Conservation (phyloP, 1,140 invertebrate species). For the Drosophila kepulauana region DNA sequence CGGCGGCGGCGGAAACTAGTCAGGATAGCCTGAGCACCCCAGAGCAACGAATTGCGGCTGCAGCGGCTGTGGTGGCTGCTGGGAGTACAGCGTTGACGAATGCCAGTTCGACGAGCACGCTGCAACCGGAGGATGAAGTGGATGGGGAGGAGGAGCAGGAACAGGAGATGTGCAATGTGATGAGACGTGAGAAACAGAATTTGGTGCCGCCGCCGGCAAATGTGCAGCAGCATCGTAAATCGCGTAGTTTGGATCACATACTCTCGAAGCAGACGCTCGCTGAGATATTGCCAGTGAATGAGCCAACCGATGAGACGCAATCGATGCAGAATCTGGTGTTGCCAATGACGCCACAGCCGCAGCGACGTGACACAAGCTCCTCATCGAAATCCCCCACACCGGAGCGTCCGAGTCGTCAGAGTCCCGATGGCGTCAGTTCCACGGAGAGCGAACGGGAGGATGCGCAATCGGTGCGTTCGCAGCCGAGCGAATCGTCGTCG, state of each 20-base stretch:
- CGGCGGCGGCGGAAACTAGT: slow-evolving; percentile 44
- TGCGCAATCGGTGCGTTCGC: slow-evolving; percentile 35
- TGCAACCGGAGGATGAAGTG: slow-evolving; percentile 66
- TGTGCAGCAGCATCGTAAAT: slow-evolving; percentile 85
- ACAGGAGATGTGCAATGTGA: slow-evolving; percentile 40
- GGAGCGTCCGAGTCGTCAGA: slow-evolving; percentile 62
- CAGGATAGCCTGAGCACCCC: slow-evolving; percentile 55
- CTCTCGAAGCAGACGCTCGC: slow-evolving; percentile 85
- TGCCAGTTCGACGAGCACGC: slow-evolving; percentile 75
- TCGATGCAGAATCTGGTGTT: slow-evolving; percentile 84
- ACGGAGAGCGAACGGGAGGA: slow-evolving; percentile 80
- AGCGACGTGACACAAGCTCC: slow-evolving; percentile 63
- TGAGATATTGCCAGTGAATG: slow-evolving; percentile 69
- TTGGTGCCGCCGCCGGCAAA: slow-evolving; percentile 50
- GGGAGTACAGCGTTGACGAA: slow-evolving; percentile 79
- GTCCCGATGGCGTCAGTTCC: slow-evolving; percentile 81
- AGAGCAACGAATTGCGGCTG: slow-evolving; percentile 76
- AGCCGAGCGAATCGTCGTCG: slow-evolving; percentile 11
- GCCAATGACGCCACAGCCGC: slow-evolving; percentile 69
- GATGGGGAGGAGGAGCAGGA: slow-evolving; percentile 14
- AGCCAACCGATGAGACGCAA: slow-evolving; percentile 77
- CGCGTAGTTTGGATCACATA: slow-evolving; percentile 90
- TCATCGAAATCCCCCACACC: slow-evolving; percentile 71
- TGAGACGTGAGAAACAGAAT: slow-evolving; percentile 65
- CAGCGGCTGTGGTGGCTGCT: slow-evolving; percentile 71